phyloP scores from a whole-genome alignment of 2,113 vertebrate genomes.

The Petrocephalus zakoni region DNA sequence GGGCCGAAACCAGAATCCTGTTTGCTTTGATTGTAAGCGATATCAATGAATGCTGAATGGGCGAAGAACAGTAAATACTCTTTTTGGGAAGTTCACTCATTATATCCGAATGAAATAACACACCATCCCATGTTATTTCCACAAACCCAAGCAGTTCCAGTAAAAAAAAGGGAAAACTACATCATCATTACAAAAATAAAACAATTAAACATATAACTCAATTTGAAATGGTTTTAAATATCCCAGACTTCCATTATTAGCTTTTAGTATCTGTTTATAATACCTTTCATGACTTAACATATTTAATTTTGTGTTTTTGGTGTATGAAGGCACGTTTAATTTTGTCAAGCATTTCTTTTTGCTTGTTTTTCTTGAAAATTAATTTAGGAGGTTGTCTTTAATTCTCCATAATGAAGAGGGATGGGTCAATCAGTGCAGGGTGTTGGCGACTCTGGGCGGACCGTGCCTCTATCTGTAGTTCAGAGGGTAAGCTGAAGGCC shows the following conservation, averaged over 20 bases:
- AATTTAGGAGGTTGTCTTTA: neutral
- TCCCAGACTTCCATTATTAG: neutral
- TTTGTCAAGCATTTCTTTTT: neutral
- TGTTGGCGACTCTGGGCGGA: neutral
- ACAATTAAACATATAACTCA: slow-evolving; percentile 4
- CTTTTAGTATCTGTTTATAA: neutral
- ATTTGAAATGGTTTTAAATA: neutral
- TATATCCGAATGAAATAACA: neutral
- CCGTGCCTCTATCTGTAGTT: neutral
- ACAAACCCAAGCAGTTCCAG: neutral
- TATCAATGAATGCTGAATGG: slow-evolving; percentile 25
- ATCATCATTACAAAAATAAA: neutral
- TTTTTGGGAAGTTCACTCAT: slow-evolving; percentile 24
- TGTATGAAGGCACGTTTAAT: neutral
- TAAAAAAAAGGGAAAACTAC: neutral
- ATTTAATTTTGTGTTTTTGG: neutral
- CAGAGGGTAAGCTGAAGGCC: neutral
- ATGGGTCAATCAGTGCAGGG: neutral
- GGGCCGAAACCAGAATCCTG: slow-evolving; percentile 32
- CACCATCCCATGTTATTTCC: neutral
- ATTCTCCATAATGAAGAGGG: neutral
- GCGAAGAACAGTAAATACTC: slow-evolving; percentile 22
- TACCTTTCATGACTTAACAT: neutral
- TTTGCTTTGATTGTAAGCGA: slow-evolving; percentile 35
- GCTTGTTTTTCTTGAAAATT: neutral